These are phyloP conservation scores for Prosapia bicincta DNA, from an alignment of 2,888 invertebrate genomes.

Conservation along the genomic window DNA sequence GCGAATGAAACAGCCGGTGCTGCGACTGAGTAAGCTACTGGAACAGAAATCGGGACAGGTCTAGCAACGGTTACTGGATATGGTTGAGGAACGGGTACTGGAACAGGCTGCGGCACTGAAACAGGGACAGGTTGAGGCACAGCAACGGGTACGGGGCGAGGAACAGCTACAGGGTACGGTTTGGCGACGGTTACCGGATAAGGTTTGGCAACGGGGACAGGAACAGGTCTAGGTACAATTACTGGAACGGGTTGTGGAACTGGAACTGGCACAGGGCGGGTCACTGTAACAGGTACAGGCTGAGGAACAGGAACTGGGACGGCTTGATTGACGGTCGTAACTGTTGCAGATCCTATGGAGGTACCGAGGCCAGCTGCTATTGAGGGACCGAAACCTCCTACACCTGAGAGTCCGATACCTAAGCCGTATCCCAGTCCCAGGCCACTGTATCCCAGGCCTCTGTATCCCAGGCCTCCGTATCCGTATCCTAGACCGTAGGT, in stretches of 20 bases:
- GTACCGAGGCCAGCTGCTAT: neutral
- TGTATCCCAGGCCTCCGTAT: neutral
- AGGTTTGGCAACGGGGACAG: slow-evolving; percentile 45
- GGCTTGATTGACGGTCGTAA: slow-evolving; percentile 28
- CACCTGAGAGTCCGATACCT: neutral
- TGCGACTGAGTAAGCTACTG: slow-evolving; percentile 20
- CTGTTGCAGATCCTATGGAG: slow-evolving; percentile 24
- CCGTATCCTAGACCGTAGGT: neutral
- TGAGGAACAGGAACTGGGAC: slow-evolving; percentile 34
- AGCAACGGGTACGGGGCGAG: slow-evolving; percentile 38
- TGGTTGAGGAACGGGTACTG: slow-evolving; percentile 37
- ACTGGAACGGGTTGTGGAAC: slow-evolving; percentile 35
- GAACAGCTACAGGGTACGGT: slow-evolving; percentile 36
- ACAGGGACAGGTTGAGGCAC: slow-evolving; percentile 37
- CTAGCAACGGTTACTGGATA: slow-evolving; percentile 35
- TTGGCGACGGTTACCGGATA: slow-evolving; percentile 36
- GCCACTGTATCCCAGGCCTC: neutral
- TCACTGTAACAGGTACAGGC: slow-evolving; percentile 32
- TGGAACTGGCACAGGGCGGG: slow-evolving; percentile 33
- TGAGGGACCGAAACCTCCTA: neutral
- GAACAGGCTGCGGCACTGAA: slow-evolving; percentile 32
- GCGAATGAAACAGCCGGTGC: neutral
- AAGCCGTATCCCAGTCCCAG: neutral
- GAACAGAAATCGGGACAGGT: slow-evolving; percentile 34
- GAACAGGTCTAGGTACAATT: slow-evolving; percentile 34